Conservation (phyloP, 2,888 invertebrate species). For the Lutraria lutraria region DNA sequence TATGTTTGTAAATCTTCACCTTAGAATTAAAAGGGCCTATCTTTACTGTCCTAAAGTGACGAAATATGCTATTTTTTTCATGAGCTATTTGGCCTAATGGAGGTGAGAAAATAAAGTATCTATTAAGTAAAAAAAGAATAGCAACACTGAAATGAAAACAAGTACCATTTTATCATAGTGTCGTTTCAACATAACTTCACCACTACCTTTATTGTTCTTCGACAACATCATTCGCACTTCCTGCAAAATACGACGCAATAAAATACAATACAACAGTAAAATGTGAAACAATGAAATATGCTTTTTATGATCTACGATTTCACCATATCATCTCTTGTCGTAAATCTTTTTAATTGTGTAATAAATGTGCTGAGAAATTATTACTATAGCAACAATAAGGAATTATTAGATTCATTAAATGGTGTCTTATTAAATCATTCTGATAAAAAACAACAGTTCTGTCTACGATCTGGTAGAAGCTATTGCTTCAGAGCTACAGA, state of each 20-base stretch:
- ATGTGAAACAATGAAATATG: not conserved
- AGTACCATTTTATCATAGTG: conserved; percentile 63
- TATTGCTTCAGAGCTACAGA: too few relatives aligned
- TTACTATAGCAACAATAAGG: not conserved
- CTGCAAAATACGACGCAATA: conserved; percentile 87
- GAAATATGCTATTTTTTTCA: too few relatives aligned
- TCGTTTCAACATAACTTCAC: conserved; percentile 39
- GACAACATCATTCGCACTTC: conserved; percentile 43
- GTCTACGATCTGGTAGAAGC: too few relatives aligned
- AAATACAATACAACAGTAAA: too few relatives aligned
- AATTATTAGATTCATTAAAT: not conserved
- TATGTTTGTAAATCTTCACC: too few relatives aligned
- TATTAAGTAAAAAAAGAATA: too few relatives aligned
- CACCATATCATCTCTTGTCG: not conserved
- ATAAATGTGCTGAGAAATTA: not conserved
- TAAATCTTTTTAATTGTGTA: not conserved
- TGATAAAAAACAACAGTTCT: too few relatives aligned
- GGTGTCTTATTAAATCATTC: too few relatives aligned
- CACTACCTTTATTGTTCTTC: conserved; percentile 37
- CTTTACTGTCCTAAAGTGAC: too few relatives aligned
- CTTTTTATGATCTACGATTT: not conserved
- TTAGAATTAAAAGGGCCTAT: too few relatives aligned
- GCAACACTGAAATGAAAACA: not conserved
- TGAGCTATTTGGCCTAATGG: too few relatives aligned
- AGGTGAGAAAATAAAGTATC: too few relatives aligned